Base-by-base conservation (phyloP, 2,797 vertebrate species). In the Poeciliopsis turneri region DNA sequence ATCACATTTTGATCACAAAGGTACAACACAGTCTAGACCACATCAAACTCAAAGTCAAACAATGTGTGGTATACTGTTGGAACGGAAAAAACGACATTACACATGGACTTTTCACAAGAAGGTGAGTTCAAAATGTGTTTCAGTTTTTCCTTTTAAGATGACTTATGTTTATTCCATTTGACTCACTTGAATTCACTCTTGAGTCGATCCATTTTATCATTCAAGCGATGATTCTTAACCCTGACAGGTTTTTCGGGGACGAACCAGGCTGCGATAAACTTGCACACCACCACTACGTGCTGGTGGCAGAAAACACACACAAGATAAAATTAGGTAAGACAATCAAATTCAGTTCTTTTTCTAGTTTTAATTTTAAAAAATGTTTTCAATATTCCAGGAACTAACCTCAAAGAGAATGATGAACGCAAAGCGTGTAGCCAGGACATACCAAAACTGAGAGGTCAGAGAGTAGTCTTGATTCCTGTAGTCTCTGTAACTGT, bases 331-430 rank as follows among this genome's bases (percentile, higher is more conserved):
- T 23, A 69, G 5, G 10, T 43, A 51, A 71, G 51, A 73, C 18
- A 36, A 15, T 10, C 10, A 9, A 36, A 51, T 25, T 68, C 11
- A 47, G n/a, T 72, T 72, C 1, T 16, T 7, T 30, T 0, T 46
- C 20, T 77, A 10, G 47, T 4, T 25, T 18, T 18, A 25, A 49
- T 57, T 41, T 12, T 25, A 9, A 20, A 12, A 49, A 28, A 2
- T 64, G 1, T 18, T 1, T 13, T 1, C 74, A 7, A n/a, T 6
- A 2, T 41, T 10, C 28, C 10, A 23, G 25, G n/a, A 4, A 86
- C 90, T n/a, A 82, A 98, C 98, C 97, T 99, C 97, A 7, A 99
- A 99, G 78, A 98, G 88, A 87, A 99, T 96, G 83, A 99, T 94
- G 49, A 99, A 99, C 82, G 94, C 96, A 23, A 99, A 96, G 11